Base-by-base conservation (phyloP, 2,888 invertebrate genomes). In the Tenthredo amoena region DNA sequence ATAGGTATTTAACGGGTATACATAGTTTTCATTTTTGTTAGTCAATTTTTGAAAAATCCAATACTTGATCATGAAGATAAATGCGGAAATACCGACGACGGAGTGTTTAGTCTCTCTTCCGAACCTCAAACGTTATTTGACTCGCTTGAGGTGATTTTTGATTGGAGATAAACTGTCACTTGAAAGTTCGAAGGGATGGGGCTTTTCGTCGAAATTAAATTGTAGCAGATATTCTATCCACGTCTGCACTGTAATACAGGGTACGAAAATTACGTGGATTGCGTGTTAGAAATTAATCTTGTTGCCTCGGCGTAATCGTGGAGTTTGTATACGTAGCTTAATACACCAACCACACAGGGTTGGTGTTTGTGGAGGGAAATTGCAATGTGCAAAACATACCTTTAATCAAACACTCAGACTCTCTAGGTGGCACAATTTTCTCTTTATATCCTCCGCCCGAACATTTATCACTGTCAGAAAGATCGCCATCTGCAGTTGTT, bases 281-380 rank as follows among this genome's bases (percentile, higher is more conserved):
- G 81, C 81, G 81, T 62, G 81, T 40, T 81, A 40, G 81, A 81
- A 81, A 81, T 81, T 81, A 81, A 81, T 81, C 81, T 81, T 62
- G 81, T 77, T 77, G 77, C 77, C 77, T 31, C 50, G 55, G 40
- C 9, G 18, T 77, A 77, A 77, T 77, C 77, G 77, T 31, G 47
- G 15, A 50, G 34, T 12, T 77, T 77, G 50, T 77, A 77, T 77
- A 77, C 77, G 31, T 34, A 77, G 77, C 31, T 50, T 34, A 15
- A 15, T 62, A 47, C 26, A 55, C 18, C 31, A 7, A 77, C 40
- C 34, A 34, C 77, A 55, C 26, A 37, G 50, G n/a, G 77, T 1
- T 77, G 26, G 47, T 55, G 77, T 77, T 55, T 55, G 77, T 77
- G 77, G 18, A 18, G 77, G 31, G 77, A 77, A 77, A 77, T 77